Conservation (phyloP, 2,113 vertebrate genomes). For the Campylorhamphus procurvoides region DNA sequence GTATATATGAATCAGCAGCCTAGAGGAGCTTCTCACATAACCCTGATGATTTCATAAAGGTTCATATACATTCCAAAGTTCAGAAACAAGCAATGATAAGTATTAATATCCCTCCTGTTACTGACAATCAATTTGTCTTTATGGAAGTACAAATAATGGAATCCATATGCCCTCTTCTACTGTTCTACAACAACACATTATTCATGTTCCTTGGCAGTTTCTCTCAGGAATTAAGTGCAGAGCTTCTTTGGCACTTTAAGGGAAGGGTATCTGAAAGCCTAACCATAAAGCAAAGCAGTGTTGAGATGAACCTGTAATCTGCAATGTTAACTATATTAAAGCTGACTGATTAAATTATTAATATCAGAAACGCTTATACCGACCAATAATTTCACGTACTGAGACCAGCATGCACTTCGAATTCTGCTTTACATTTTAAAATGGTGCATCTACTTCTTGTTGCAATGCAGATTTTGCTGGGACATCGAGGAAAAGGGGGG, state of each 20-base stretch:
- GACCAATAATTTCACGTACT: background rate
- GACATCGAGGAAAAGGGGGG: no score
- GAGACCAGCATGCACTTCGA: background rate
- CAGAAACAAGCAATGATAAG: background rate
- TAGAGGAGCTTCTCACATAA: background rate
- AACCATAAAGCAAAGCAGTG: background rate
- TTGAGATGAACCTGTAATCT: background rate
- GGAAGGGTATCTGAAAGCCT: background rate
- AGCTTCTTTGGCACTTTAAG: background rate
- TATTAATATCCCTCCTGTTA: background rate
- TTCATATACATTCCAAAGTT: background rate
- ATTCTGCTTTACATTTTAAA: background rate
- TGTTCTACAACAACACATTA: background rate
- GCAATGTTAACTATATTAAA: background rate
- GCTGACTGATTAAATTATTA: background rate
- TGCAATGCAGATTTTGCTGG: background rate
- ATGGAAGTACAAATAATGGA: background rate
- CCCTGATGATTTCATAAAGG: background rate
- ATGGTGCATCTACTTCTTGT: background rate
- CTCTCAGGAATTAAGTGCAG: background rate
- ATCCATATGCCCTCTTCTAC: background rate
- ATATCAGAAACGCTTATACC: background rate
- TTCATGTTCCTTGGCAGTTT: background rate
- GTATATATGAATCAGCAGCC: background rate
- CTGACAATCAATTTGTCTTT: background rate